phyloP scores from a whole-genome alignment of 2,113 vertebrate species.

The Climacteris rufus region DNA sequence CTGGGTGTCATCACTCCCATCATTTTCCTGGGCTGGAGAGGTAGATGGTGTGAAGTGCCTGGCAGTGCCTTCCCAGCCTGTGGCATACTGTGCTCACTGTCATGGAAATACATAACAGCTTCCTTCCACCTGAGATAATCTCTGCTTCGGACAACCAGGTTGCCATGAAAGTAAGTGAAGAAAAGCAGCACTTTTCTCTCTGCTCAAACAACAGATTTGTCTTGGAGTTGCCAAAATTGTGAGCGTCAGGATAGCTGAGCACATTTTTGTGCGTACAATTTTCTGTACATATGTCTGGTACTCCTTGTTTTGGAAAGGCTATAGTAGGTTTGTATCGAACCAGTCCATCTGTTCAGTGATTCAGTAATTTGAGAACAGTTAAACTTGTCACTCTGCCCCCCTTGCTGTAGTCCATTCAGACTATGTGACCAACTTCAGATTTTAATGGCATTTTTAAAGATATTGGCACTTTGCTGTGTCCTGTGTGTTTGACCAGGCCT shows the following conservation, averaged over 20 bases:
- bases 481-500: background rate
- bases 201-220: slow-evolving; percentile 28
- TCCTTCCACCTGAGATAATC: background rate
- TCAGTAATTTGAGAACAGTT: background rate
- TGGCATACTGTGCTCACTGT: background rate
- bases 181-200: background rate
- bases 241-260: background rate
- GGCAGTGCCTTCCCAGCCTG: rapidly evolving
- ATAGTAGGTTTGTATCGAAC: background rate
- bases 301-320: slow-evolving; percentile 21
- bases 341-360: slow-evolving; percentile 32
- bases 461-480: background rate
- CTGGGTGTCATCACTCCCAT: background rate
- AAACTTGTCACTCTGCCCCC: background rate
- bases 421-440: background rate
- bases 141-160: background rate
- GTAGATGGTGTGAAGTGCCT: background rate
- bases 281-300: slow-evolving; percentile 14
- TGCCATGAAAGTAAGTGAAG: background rate
- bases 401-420: background rate
- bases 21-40: background rate
- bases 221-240: background rate
- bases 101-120: background rate
- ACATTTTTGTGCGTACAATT: background rate
- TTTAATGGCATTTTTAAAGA: background rate